phyloP scores from a whole-genome alignment of 2,113 vertebrate genomes.

The Barbus barbus region DNA sequence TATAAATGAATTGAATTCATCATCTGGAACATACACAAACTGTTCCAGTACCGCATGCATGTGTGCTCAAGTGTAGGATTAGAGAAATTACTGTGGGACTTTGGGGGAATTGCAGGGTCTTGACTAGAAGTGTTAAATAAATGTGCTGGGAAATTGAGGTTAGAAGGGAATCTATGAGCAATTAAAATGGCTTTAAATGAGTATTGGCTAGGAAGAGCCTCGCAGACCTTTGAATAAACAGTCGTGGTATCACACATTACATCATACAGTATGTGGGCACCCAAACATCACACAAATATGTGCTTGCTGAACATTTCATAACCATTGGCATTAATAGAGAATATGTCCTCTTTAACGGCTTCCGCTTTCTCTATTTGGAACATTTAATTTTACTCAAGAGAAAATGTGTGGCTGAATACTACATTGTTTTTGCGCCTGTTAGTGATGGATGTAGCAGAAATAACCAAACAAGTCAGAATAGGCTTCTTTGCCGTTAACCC shows the following conservation, averaged over 20 bases:
- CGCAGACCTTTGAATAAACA: slow-evolving; percentile 15
- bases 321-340: background rate
- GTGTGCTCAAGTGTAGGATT: slow-evolving; percentile 41
- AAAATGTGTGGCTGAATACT: background rate
- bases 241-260: slow-evolving; percentile 57
- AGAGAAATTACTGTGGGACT: slow-evolving; percentile 50
- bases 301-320: background rate
- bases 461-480: background rate
- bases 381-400: background rate
- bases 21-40: slow-evolving; percentile 47
- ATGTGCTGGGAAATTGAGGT: slow-evolving; percentile 66
- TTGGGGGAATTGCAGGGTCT: slow-evolving; percentile 44
- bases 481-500: background rate
- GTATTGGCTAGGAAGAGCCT: slow-evolving; percentile 64
- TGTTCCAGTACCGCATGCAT: slow-evolving; percentile 10
- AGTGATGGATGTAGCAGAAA: no score
- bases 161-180: slow-evolving; percentile 67
- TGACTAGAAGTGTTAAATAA: slow-evolving; percentile 63
- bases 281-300: background rate
- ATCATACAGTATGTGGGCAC: background rate
- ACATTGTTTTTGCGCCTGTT: background rate
- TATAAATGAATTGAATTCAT: slow-evolving; percentile 55
- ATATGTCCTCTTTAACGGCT: background rate
- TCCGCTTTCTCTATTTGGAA: background rate
- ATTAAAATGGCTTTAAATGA: slow-evolving; percentile 72